phyloP scores from a whole-genome alignment of 2,888 invertebrate species.

The Volucella inanis region DNA sequence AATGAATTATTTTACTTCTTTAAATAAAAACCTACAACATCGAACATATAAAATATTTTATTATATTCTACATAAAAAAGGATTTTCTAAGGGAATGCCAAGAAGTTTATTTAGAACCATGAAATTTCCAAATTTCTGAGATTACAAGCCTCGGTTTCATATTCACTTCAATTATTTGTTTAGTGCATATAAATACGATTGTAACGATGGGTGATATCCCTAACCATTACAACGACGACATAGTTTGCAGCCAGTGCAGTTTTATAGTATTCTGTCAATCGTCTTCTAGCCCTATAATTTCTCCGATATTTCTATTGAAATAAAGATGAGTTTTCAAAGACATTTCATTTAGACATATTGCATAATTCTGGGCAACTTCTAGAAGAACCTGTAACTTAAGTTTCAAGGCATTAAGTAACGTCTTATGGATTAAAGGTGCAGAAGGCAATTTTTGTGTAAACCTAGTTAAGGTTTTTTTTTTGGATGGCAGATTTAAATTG shows the following conservation, averaged over 20 bases:
- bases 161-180: no score
- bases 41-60: no score
- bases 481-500: neutral
- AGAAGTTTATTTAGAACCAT: no score
- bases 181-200: no score
- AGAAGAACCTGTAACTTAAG: neutral
- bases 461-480: neutral
- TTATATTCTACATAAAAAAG: no score
- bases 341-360: neutral
- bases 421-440: neutral
- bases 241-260: conserved; percentile 33
- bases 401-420: neutral
- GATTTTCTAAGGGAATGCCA: no score
- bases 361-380: neutral
- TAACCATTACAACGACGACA: conserved; percentile 24
- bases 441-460: neutral
- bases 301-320: conserved; percentile 13
- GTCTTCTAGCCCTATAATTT: conserved; percentile 20
- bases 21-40: no score
- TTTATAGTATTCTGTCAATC: conserved; percentile 33
- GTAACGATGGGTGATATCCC: no score
- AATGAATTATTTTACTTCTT: no score
- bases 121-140: no score
- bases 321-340: conserved; percentile 20
- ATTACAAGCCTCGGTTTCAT: no score